Evolutionary conservation across 2,113 vertebrate genomes (phyloP), one percentile per base, ranked within the genome.

Genomic region (Ophiodon elongatus): DNA sequence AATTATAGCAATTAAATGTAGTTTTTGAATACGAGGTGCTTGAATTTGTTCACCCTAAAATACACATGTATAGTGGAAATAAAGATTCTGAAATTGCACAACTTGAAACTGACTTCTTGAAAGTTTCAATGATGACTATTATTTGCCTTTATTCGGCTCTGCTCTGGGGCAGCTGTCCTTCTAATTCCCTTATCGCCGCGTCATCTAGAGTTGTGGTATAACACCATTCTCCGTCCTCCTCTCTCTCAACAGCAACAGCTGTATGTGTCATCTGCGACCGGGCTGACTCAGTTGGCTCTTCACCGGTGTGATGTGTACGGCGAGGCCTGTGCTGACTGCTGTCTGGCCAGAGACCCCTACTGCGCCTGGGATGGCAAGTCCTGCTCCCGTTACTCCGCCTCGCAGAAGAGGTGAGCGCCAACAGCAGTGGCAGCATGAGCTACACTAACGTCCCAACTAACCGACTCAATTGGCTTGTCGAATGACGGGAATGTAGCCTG

Each of bases 301-400:
- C 98, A 99, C 89, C 97, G 98, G 50, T 99, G 98, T 0, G 97
- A 98, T 0, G 95, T 97, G 0, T 99, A 99, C 0, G 98, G 98
- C 0, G 97, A 97, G 29, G 98, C 96, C 35, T 99, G 98, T 1
- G 98, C 98, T 0, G 98, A 99, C 94, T 99, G 98, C 96, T 99
- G 98, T 88, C 95, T 99, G 15, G 98, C 98, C 25, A 94, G 98
- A 62, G 98, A 99, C 80, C 98, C 98, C 0, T 99, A 99, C 94
- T 99, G 98, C 0, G 98, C 98, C 90, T 99, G 98, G 98, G 98
- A 99, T 0, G 98, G 98, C 79, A 98, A 97, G 33, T 96, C 97
- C 89, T 99, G 98, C 92, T 98, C 97, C 57, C 97, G 98, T 37
- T 99, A 99, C 93, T 99, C 97, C 0, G 95, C 97, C 1, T 98